Conservation (phyloP, 2,797 vertebrate genomes). For the Perodicticus potto region DNA sequence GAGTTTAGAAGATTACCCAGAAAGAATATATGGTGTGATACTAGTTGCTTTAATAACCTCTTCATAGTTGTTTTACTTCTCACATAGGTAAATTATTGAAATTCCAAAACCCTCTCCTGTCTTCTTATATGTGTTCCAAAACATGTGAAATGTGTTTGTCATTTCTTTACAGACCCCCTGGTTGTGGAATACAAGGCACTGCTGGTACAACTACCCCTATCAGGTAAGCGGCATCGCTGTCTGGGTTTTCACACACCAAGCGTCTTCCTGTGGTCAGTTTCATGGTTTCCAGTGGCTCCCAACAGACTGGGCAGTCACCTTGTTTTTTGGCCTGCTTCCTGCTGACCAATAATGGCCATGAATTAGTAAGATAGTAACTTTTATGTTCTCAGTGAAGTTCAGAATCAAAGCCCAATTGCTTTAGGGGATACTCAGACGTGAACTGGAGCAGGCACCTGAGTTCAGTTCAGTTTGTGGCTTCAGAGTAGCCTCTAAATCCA, state of each 20-base stretch:
- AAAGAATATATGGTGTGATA: neutral
- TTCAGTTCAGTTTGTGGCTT: neutral
- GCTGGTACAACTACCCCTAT: constrained; percentile 98
- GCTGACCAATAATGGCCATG: neutral
- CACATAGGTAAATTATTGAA: constrained; percentile 11
- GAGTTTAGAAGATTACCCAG: neutral
- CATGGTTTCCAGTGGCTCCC: neutral
- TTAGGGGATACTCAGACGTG: neutral
- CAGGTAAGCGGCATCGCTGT: constrained; percentile 91
- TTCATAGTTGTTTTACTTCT: neutral
- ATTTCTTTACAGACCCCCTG: constrained; percentile 92
- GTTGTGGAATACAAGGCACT: constrained; percentile 98
- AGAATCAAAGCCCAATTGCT: neutral
- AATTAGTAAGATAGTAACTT: neutral
- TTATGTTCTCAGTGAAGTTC: constrained; percentile 5
- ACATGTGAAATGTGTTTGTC: constrained; percentile 61
- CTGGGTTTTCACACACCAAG: neutral
- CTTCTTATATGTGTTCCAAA: neutral
- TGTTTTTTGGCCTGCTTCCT: neutral
- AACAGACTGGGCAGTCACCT: neutral
- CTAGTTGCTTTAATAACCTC: neutral
- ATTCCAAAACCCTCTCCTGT: neutral
- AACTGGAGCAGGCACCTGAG: neutral
- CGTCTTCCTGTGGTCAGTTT: neutral
- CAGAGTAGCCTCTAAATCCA: neutral